phyloP scores from a whole-genome alignment of 2,888 invertebrate genomes.

The Graphium colonna region DNA sequence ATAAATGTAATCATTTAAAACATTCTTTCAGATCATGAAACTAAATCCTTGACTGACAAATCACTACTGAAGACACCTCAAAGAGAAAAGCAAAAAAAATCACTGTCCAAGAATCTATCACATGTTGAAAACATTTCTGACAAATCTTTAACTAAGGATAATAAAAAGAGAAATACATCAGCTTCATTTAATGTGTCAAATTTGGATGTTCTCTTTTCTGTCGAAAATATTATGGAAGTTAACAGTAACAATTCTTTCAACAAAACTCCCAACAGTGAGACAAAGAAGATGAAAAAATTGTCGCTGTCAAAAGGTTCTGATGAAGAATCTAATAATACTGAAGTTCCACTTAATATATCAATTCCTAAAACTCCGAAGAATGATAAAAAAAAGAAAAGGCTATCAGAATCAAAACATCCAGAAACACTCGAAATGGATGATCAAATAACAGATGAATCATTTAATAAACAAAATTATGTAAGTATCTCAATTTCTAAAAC shows the following conservation, averaged over 20 bases:
- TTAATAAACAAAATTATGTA: not conserved
- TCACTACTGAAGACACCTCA: constrained; percentile 25
- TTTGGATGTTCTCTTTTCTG: constrained; percentile 12
- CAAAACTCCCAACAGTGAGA: constrained; percentile 21
- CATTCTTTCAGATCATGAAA: not conserved
- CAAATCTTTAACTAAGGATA: constrained; percentile 11
- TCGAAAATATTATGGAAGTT: not conserved
- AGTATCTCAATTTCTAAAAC: constrained; percentile 18
- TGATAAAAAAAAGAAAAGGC: constrained; percentile 22
- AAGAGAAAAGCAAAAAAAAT: constrained; percentile 37
- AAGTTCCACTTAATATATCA: constrained; percentile 15
- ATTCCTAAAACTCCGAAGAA: constrained; percentile 9
- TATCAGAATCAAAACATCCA: constrained; percentile 8
- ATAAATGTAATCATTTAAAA: too few relatives aligned
- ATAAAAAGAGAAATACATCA: constrained; percentile 19
- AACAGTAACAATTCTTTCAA: not conserved
- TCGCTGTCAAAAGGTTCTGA: constrained; percentile 2
- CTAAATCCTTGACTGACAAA: constrained; percentile 14
- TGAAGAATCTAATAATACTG: not conserved
- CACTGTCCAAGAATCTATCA: constrained; percentile 22
- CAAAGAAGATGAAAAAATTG: constrained; percentile 8
- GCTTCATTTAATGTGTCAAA: constrained; percentile 10
- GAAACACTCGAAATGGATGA: not conserved
- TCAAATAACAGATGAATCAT: too few relatives aligned
- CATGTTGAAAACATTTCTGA: constrained; percentile 13